Evolutionary conservation across 1,140 invertebrate species (phyloP), one percentile per base, ranked within the genome.

Genomic region (Cyphomyrmex costatus): DNA sequence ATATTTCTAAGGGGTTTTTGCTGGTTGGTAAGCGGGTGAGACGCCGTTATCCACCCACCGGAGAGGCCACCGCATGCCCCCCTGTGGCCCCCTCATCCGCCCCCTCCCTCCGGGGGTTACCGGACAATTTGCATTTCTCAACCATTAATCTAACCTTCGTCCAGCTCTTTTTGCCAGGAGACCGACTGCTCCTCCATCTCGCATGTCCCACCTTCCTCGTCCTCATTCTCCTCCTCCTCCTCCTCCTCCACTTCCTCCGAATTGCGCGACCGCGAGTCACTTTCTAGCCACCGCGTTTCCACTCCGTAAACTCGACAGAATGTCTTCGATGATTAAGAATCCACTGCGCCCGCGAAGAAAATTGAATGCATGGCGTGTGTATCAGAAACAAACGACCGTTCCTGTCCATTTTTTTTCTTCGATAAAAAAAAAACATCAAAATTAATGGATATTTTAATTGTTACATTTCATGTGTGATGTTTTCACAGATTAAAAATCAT

Each of bases 71-170:
- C 79, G 53, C 79, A 19, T 66, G 10, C 60, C 61, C 36, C 74
- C 58, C 73, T 16, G 36, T 42, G 36, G 61, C 70, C 68, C 51
- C 33, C 76, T n/a, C 46, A 10, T 2, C 46, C 56, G 6, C 49
- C 76, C 84, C 82, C 46, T 49, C 14, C 33, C 89, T 85, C 79
- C 65, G 61, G 86, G 88, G 87, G 89, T 89, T 89, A 87, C 88
- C 91, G 90, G 91, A 93, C 93, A 93, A 94, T 94, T 94, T 93
- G 91, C 93, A 94, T 94, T 94, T 94, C 93, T 94, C 93, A 93
- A 89, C 93, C 93, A 94, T 94, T 94, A 94, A 94, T 94, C 93
- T 93, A 92, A 93, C 92, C 92, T 93, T 90, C 92, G 85, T 90
- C 87, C 87, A 58, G 63, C 89, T 89, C 86, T 82, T 89, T 92